A percentile compares a stretch with the other conserved stretches of the same genome.
Conservation (phyloP, 2,113 vertebrate genomes). For the Malurus cyaneus region DNA sequence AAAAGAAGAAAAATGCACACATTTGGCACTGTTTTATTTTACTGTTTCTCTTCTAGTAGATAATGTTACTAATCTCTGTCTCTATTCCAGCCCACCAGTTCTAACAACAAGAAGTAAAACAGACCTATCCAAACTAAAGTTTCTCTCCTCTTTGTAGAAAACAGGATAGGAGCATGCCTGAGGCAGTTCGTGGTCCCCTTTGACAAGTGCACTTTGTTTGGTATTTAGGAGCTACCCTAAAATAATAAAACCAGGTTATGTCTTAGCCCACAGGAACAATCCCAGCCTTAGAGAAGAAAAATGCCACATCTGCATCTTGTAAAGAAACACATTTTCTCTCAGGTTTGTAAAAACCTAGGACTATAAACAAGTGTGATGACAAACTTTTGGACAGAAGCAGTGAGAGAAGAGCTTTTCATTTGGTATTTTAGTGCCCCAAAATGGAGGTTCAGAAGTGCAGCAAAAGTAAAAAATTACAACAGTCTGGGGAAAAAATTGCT, state of each 20-base stretch:
- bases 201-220: not conserved
- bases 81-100: not conserved
- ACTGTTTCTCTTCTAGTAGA: not conserved
- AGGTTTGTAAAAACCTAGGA: conserved; percentile 1
- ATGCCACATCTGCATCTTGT: not conserved
- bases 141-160: not conserved
- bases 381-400: conserved; percentile 28
- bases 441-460: not conserved
- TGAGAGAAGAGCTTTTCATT: not conserved
- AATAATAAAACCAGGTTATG: not conserved
- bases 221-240: not conserved
- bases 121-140: not conserved
- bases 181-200: not conserved
- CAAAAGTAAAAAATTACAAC: not conserved
- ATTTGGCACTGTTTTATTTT: not conserved
- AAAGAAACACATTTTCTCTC: conserved; percentile 11
- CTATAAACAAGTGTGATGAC: conserved; percentile 30
- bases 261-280: not conserved
- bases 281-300: not conserved
- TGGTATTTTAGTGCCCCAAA: not conserved
- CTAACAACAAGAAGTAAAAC: not conserved
- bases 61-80: not conserved
- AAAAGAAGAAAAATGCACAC: not conserved
- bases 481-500: not conserved
- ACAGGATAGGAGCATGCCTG: not conserved